Evolutionary conservation across 2,113 vertebrate genomes (phyloP).

Genomic region (Paedocypris sp.): DNA sequence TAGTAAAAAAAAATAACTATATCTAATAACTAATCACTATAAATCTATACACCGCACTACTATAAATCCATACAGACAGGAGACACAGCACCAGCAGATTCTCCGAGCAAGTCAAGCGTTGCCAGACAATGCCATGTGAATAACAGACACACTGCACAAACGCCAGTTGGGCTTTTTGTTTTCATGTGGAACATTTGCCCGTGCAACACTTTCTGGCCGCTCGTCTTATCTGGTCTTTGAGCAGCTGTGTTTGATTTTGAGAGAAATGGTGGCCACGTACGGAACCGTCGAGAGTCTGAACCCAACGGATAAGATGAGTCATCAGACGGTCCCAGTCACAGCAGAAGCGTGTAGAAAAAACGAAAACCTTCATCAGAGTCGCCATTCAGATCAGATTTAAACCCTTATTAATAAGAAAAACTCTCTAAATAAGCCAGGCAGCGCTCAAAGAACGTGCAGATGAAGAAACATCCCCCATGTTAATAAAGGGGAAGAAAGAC

Average conservation of each 20-base stretch:
- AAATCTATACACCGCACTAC: no score
- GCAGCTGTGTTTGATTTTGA: constrained; percentile 39
- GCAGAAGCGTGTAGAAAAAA: constrained; percentile 5
- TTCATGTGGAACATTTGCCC: constrained; percentile 12
- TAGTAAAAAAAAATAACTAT: no score
- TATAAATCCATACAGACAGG: no score
- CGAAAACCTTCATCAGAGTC: neutral
- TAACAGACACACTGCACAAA: neutral
- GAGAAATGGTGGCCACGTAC: constrained; percentile 33
- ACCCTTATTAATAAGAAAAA: constrained; percentile 2
- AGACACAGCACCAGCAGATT: no score
- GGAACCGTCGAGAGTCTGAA: constrained; percentile 26
- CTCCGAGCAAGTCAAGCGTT: neutral
- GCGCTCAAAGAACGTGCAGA: no score
- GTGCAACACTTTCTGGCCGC: constrained; percentile 5
- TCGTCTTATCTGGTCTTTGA: constrained; percentile 26
- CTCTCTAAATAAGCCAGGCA: no score
- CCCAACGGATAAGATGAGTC: constrained; percentile 27
- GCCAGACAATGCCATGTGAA: neutral
- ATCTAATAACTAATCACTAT: no score
- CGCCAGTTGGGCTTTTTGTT: constrained; percentile 5
- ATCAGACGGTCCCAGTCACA: constrained; percentile 6
- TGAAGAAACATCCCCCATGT: constrained; percentile 7
- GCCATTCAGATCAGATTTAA: neutral
- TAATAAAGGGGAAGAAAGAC: constrained; percentile 29